These are phyloP conservation scores for Daboia siamensis DNA, from an alignment of 2,113 vertebrate species.

Conservation along the genomic window DNA sequence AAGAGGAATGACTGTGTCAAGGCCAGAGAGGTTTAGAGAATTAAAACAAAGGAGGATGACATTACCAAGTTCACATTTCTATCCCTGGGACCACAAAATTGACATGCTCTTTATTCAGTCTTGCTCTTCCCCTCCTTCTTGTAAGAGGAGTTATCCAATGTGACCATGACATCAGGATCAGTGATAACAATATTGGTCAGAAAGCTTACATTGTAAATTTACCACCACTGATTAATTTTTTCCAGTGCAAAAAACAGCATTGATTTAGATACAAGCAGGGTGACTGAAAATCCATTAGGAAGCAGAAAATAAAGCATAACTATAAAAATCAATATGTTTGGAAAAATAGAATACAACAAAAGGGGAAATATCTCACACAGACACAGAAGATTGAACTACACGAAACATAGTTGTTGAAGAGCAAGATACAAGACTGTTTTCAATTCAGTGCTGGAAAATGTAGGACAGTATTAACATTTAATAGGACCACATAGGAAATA, in stretches of 20 bases:
- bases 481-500: constrained; percentile 29
- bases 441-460: constrained; percentile 10
- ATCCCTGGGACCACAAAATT: neutral
- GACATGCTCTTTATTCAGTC: neutral
- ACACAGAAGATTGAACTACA: constrained; percentile 31
- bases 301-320: constrained; percentile 47
- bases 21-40: neutral
- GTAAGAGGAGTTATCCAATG: neutral
- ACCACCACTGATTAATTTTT: constrained; percentile 36
- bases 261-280: constrained; percentile 45
- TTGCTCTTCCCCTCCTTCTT: neutral
- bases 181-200: constrained; percentile 40
- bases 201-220: constrained; percentile 45
- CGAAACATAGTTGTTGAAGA: constrained; percentile 33
- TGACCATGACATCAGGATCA: neutral
- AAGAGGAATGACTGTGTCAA: neutral
- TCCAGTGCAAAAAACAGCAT: constrained; percentile 54
- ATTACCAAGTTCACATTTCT: neutral
- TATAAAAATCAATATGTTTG: constrained; percentile 61
- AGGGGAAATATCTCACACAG: constrained; percentile 38
- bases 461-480: constrained; percentile 39
- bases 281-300: constrained; percentile 51
- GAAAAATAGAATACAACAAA: constrained; percentile 38
- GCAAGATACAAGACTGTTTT: constrained; percentile 29
- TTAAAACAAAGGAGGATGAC: neutral